These are phyloP conservation scores for Hylyphantes graminicola DNA, from an alignment of 1,140 invertebrate species.

Conservation along the genomic window DNA sequence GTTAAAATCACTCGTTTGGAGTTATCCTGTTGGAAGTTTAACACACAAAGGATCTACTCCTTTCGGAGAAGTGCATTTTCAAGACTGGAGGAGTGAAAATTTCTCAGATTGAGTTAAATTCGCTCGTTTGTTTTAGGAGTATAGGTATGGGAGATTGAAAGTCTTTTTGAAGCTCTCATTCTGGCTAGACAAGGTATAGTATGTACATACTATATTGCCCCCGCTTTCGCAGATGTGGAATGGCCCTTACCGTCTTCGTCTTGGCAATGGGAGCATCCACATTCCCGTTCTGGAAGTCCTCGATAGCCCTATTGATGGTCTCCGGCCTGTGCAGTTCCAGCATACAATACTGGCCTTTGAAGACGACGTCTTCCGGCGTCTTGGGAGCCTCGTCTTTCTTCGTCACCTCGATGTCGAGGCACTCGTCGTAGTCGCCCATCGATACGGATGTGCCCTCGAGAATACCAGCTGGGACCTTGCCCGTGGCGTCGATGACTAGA, in stretches of 20 bases:
- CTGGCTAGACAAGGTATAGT: too few species aligned
- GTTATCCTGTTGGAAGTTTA: too few species aligned
- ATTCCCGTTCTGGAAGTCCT: constrained; percentile 42
- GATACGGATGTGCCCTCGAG: constrained; percentile 50
- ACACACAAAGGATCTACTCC: too few species aligned
- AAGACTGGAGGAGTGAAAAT: too few species aligned
- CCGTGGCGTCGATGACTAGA: constrained; percentile 58
- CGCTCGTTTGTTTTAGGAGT: too few species aligned
- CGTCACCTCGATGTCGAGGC: constrained; percentile 51
- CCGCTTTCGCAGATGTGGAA: neutral
- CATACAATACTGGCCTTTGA: constrained; percentile 43
- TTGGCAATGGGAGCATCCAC: constrained; percentile 26
- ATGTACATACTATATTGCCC: too few species aligned
- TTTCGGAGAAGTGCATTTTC: too few species aligned
- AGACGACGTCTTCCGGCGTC: constrained; percentile 5
- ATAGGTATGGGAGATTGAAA: too few species aligned
- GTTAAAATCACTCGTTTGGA: too few species aligned
- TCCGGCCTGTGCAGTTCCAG: constrained; percentile 40
- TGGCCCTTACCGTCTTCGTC: constrained; percentile 39
- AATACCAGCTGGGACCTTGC: constrained; percentile 56
- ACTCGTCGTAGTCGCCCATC: constrained; percentile 60
- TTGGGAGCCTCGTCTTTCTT: constrained; percentile 32
- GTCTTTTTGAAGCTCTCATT: too few species aligned
- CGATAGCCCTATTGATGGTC: constrained; percentile 31
- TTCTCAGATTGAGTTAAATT: too few species aligned